Evolutionary conservation across 2,888 invertebrate genomes (phyloP).

Genomic region (Rhagonycha fulva): DNA sequence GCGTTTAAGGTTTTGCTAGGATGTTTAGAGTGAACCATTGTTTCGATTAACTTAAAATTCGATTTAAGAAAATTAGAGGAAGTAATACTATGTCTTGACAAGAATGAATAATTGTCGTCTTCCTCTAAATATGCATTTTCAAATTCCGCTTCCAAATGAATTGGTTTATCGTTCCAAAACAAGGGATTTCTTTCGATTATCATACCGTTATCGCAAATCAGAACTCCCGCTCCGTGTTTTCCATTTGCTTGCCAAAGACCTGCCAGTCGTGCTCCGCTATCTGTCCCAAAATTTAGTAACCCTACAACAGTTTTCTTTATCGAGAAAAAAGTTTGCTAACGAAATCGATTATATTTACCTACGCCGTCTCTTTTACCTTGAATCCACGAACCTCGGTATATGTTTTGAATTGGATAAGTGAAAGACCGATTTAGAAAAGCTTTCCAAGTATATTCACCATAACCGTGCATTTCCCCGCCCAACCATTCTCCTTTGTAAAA

Average conservation of each 20-base stretch:
- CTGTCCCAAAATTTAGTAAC: constrained; percentile 57
- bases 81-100: neutral
- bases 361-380: constrained; percentile 59
- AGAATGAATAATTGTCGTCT: neutral
- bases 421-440: constrained; percentile 59
- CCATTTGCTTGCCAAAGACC: constrained; percentile 61
- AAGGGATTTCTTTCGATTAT: constrained; percentile 57
- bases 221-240: constrained; percentile 62
- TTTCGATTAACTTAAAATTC: neutral
- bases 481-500: constrained; percentile 65
- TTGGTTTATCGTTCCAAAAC: constrained; percentile 60
- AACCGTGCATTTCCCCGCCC: constrained; percentile 61
- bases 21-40: neutral
- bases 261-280: constrained; percentile 60
- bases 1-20: neutral
- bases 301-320: constrained; percentile 40
- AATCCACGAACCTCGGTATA: constrained; percentile 62
- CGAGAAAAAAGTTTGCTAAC: neutral
- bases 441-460: constrained; percentile 65
- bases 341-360: constrained; percentile 44
- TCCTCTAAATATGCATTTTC: neutral
- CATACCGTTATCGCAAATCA: constrained; percentile 62
- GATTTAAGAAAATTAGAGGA: neutral
- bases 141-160: constrained; percentile 14
- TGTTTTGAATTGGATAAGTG: constrained; percentile 58